Conservation (phyloP, 2,113 vertebrate species). For the Zosterops pallidus region DNA sequence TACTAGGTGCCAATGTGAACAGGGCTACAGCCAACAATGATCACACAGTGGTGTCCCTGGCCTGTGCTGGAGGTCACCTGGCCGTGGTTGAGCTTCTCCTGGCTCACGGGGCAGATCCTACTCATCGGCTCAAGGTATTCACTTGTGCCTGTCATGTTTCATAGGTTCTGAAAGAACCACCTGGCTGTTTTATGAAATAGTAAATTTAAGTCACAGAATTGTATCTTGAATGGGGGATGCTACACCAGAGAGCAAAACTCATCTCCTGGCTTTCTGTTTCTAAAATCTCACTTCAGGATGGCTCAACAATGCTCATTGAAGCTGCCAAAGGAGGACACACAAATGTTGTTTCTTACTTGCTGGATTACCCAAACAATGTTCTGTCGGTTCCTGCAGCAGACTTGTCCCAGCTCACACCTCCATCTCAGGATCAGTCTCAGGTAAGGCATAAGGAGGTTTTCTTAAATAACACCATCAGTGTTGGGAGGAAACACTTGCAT, state of each 20-base stretch:
- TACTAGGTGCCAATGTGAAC: slow-evolving; percentile 95
- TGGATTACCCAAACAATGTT: slow-evolving; percentile 99
- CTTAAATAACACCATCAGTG: neutral
- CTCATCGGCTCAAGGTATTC: slow-evolving; percentile 95
- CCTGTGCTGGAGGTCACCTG: slow-evolving; percentile 95
- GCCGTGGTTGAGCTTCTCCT: slow-evolving; percentile 95
- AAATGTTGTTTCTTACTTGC: slow-evolving; percentile 96
- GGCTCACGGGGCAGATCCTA: slow-evolving; percentile 96
- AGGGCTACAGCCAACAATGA: slow-evolving; percentile 97
- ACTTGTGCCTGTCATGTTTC: neutral
- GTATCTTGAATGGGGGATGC: neutral
- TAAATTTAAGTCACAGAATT: neutral
- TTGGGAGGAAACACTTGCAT: neutral
- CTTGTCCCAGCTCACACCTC: slow-evolving; percentile 91
- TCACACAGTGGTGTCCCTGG: slow-evolving; percentile 98
- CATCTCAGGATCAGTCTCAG: slow-evolving; percentile 97
- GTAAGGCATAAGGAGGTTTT: slow-evolving; percentile 65
- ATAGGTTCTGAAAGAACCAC: neutral
- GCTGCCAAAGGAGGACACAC: slow-evolving; percentile 99
- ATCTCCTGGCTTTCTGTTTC: slow-evolving; percentile 21
- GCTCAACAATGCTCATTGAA: slow-evolving; percentile 99
- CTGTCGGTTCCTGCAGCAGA: slow-evolving; percentile 90
- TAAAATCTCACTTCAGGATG: slow-evolving; percentile 81
- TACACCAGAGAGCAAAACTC: neutral
- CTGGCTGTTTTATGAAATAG: neutral